These are phyloP conservation scores for Lagenorhynchus albirostris DNA, from an alignment of 2,113 vertebrate genomes.

Conservation along the genomic window DNA sequence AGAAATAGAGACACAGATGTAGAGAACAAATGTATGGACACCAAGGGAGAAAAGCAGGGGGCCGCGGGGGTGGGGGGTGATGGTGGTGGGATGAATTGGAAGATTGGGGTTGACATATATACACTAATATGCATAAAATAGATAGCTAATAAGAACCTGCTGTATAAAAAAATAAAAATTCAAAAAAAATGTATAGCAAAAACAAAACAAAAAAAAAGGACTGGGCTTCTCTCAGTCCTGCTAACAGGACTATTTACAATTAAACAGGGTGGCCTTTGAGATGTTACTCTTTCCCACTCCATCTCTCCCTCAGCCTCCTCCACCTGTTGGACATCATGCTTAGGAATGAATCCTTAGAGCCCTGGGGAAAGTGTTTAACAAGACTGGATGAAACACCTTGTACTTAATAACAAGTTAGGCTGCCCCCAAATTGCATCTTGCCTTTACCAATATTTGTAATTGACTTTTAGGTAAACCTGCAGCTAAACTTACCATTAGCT, in stretches of 20 bases:
- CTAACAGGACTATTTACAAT: not conserved
- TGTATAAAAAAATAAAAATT: too few species aligned
- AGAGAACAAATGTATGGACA: too few species aligned
- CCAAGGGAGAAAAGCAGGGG: too few species aligned
- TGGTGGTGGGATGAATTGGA: too few species aligned
- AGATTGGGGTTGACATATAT: too few species aligned
- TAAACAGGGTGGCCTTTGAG: not conserved
- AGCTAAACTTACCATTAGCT: not conserved
- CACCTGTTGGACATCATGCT: rapidly evolving
- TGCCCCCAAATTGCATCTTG: not conserved
- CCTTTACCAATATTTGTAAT: not conserved
- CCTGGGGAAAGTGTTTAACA: not conserved
- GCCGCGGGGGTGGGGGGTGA: too few species aligned
- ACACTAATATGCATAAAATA: too few species aligned
- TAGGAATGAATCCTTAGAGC: not conserved
- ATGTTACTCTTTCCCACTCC: not conserved
- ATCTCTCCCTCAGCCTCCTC: not conserved
- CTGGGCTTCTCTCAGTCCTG: not conserved
- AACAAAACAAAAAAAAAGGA: not conserved
- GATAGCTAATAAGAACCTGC: too few species aligned
- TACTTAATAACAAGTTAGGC: not conserved
- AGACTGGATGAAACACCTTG: not conserved
- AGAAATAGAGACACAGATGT: too few species aligned
- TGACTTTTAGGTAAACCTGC: not conserved
- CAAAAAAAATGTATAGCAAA: too few species aligned